phyloP scores from a whole-genome alignment of 2,797 vertebrate genomes.

The Sphenodon punctatus region DNA sequence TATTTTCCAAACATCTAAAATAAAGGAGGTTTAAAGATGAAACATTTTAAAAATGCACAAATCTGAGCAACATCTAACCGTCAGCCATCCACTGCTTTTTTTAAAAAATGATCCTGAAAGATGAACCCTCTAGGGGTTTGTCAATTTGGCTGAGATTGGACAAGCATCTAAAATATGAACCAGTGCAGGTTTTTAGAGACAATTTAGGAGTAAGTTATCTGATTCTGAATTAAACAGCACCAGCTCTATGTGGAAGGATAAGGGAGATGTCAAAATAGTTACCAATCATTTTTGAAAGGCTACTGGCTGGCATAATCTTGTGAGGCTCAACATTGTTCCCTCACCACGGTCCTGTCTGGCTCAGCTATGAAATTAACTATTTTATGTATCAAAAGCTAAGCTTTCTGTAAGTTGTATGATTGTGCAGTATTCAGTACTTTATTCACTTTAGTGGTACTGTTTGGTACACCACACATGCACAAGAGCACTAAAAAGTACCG shows the following conservation, averaged over 20 bases:
- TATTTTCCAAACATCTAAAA: neutral
- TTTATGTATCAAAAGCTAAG: too few relatives aligned
- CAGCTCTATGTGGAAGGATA: neutral
- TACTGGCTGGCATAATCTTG: fast-evolving
- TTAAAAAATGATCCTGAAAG: neutral
- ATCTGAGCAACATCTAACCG: neutral
- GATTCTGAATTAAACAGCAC: too few relatives aligned
- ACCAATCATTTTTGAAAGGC: neutral
- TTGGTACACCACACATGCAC: too few relatives aligned
- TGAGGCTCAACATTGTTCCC: neutral
- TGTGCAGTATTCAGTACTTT: too few relatives aligned
- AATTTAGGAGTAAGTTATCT: too few relatives aligned
- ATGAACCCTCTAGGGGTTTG: neutral
- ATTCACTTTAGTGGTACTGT: too few relatives aligned
- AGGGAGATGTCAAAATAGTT: neutral
- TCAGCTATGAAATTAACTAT: neutral
- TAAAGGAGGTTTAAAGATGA: neutral
- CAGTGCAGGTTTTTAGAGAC: neutral
- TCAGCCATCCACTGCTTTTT: neutral
- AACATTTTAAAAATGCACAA: neutral
- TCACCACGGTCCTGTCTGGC: neutral
- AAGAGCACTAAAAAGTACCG: too few relatives aligned
- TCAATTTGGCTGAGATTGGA: neutral
- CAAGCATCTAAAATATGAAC: neutral
- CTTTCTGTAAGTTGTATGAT: too few relatives aligned